Conservation (phyloP, 2,113 vertebrate species). For the Sakesphorus luctuosus region DNA sequence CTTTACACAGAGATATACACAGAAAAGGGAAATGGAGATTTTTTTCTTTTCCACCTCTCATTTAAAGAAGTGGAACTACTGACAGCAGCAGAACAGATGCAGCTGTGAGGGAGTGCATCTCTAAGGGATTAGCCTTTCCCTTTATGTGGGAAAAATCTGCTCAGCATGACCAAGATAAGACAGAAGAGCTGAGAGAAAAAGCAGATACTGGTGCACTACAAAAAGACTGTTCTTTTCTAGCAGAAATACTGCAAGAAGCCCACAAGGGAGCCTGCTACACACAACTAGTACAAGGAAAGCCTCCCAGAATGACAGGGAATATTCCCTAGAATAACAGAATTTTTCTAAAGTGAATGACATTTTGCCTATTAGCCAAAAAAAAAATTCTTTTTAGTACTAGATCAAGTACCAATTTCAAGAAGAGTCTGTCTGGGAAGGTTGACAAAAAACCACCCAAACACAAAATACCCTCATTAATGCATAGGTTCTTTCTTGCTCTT, state of each 20-base stretch:
- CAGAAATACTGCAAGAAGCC: neutral
- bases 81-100: neutral
- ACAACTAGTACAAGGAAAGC: neutral
- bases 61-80: neutral
- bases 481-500: neutral
- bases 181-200: neutral
- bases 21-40: neutral
- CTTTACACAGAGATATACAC: neutral
- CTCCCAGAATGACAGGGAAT: neutral
- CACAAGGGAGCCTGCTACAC: neutral
- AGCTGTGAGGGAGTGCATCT: neutral
- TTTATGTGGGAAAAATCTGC: neutral
- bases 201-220: neutral
- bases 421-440: neutral
- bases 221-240: neutral
- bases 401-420: neutral
- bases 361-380: neutral
- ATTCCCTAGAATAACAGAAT: neutral
- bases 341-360: neutral
- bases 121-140: neutral
- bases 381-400: neutral
- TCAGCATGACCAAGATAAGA: neutral
- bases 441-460: neutral
- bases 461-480: fast-evolving
- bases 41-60: neutral